Evolutionary conservation across 1,140 invertebrate species (phyloP).

Genomic region (Drosophila malerkotliana): DNA sequence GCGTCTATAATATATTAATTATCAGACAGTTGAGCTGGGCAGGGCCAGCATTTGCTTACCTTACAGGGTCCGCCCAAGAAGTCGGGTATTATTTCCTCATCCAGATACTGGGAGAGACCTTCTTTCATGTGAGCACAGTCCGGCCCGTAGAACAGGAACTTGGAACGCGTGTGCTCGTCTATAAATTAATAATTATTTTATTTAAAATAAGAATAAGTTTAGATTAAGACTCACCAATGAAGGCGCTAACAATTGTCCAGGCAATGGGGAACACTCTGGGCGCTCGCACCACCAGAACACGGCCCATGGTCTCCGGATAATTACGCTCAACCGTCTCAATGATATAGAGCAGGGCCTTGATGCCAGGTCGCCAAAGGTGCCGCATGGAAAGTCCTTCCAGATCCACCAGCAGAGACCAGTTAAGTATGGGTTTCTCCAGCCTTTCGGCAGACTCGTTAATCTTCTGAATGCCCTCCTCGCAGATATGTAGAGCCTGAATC

Average conservation of each 20-base stretch:
- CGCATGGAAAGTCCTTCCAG: constrained; percentile 97
- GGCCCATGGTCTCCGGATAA: constrained; percentile 97
- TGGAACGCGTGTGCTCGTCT: constrained; percentile 97
- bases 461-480: constrained; percentile 92
- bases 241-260: constrained; percentile 98
- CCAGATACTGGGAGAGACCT: constrained; percentile 94
- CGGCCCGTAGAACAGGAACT: constrained; percentile 96
- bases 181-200: constrained; percentile 49
- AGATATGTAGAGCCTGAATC: constrained; percentile 88
- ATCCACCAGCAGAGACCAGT: constrained; percentile 96
- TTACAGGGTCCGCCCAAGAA: constrained; percentile 95
- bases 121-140: constrained; percentile 93
- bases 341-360: constrained; percentile 94
- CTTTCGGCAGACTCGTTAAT: constrained; percentile 92
- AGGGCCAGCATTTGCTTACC: constrained; percentile 85
- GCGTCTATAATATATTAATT: neutral
- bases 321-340: constrained; percentile 98
- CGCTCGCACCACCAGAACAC: constrained; percentile 93
- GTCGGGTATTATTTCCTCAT: constrained; percentile 94
- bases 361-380: constrained; percentile 96
- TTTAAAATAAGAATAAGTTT: no score
- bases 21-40: neutral
- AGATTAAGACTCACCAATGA: constrained; percentile 89
- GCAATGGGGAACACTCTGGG: constrained; percentile 97
- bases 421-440: constrained; percentile 91